Percentiles rank a stretch among this genome's conserved stretches.
These are phyloP conservation scores for Rhizoglyphus robini DNA, from an alignment of 1,140 invertebrate species.

Conservation along the genomic window DNA sequence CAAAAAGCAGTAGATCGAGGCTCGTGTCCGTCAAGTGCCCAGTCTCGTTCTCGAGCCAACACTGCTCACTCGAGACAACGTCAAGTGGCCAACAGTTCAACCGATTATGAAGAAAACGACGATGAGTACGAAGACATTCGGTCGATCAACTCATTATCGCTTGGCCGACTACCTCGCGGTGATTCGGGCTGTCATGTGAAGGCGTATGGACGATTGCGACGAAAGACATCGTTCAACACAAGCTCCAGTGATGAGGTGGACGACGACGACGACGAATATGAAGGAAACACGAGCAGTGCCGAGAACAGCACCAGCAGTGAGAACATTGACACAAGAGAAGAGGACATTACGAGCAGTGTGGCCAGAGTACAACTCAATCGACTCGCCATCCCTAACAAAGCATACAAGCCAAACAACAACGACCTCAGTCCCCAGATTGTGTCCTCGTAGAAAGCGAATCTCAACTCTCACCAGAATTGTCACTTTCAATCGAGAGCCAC, in stretches of 20 bases:
- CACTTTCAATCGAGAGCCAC: not conserved
- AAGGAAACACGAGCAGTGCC: not conserved
- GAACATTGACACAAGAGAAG: not conserved
- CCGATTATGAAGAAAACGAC: constrained; percentile 11
- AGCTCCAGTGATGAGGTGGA: not conserved
- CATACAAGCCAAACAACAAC: not conserved
- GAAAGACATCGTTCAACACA: not conserved
- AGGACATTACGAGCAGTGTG: too few relatives aligned
- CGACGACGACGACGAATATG: constrained; percentile 6
- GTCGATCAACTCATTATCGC: not conserved
- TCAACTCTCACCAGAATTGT: not conserved
- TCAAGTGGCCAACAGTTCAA: not conserved
- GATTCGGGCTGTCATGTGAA: not conserved
- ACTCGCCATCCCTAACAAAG: not conserved
- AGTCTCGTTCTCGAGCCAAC: not conserved
- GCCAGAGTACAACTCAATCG: not conserved
- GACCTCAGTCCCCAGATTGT: not conserved
- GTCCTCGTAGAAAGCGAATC: too few relatives aligned
- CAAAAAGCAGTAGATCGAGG: constrained; percentile 9
- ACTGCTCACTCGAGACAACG: not conserved
- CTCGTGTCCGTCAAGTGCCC: not conserved
- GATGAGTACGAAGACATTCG: not conserved
- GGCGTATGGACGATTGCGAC: constrained; percentile 7
- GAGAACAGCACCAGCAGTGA: not conserved
- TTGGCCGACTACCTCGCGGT: not conserved